A percentile compares a stretch with the other conserved stretches of the same genome.
These are phyloP conservation scores for Campoplex nolae DNA, from an alignment of 2,888 invertebrate genomes.

Conservation along the genomic window DNA sequence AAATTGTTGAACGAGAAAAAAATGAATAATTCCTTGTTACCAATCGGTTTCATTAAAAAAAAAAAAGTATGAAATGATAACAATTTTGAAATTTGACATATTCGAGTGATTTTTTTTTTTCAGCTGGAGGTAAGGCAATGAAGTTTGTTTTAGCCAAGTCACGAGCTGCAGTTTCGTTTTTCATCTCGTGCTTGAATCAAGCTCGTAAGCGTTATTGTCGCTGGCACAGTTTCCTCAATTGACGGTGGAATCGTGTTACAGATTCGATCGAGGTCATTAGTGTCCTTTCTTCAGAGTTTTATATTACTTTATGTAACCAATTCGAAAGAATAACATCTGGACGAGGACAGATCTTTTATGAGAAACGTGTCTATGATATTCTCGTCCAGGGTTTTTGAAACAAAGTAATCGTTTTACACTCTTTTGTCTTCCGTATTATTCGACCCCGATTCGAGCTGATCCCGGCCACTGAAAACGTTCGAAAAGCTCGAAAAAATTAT, in stretches of 20 bases:
- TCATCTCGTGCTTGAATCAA: conserved; percentile 25
- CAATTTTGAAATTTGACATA: too few relatives aligned
- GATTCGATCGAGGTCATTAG: conserved; percentile 61
- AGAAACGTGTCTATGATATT: not conserved
- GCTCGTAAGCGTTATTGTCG: conserved; percentile 6
- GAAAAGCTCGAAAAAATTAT: too few relatives aligned
- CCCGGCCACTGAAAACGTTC: too few relatives aligned
- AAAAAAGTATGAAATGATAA: too few relatives aligned
- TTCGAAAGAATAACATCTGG: not conserved
- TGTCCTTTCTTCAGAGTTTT: conserved; percentile 55
- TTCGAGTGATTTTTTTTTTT: not conserved
- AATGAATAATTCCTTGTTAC: not conserved
- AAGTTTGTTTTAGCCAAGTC: conserved; percentile 16
- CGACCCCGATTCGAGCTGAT: too few relatives aligned
- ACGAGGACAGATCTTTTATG: not conserved
- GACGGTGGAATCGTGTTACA: conserved; percentile 63
- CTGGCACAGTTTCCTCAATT: conserved; percentile 63
- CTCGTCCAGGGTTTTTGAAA: not conserved
- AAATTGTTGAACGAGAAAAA: not conserved
- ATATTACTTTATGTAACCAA: conserved; percentile 65
- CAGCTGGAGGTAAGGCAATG: not conserved
- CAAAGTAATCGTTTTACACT: not conserved
- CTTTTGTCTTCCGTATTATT: not conserved
- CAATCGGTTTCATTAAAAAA: not conserved
- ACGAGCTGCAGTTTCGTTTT: conserved; percentile 28